Conservation (phyloP, 2,113 vertebrate genomes). For the Boleophthalmus pectinirostris region DNA sequence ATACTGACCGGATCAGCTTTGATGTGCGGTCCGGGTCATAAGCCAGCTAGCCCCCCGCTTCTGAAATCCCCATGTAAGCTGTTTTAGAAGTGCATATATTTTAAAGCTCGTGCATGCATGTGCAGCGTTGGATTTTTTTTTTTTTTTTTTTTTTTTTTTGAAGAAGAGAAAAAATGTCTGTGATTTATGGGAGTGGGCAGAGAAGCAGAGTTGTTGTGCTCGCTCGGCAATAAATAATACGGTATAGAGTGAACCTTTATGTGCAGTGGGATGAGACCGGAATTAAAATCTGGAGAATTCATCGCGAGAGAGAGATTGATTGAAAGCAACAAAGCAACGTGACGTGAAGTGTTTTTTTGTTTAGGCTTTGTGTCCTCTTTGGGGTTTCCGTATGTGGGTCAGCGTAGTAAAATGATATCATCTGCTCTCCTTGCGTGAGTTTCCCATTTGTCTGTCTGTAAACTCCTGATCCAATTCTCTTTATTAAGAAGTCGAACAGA, state of each 20-base stretch:
- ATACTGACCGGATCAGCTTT: slow-evolving; percentile 52
- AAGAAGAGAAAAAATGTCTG: slow-evolving; percentile 25
- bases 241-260: not conserved
- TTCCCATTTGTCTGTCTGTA: no score
- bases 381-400: not conserved
- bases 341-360: not conserved
- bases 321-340: not conserved
- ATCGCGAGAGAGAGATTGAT: not conserved
- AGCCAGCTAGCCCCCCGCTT: slow-evolving; percentile 33
- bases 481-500: not conserved
- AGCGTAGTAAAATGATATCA: not conserved
- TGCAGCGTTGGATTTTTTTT: slow-evolving; percentile 21
- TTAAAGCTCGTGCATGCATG: slow-evolving; percentile 33
- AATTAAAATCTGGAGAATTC: slow-evolving; percentile 1
- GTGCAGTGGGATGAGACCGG: slow-evolving; percentile 10
- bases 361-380: not conserved
- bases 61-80: slow-evolving; percentile 52
- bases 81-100: slow-evolving; percentile 53
- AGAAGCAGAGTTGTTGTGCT: slow-evolving; percentile 24
- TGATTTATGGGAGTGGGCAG: slow-evolving; percentile 34
- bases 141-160: not conserved
- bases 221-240: slow-evolving; percentile 25
- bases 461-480: not conserved
- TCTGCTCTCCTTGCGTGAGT: not conserved
- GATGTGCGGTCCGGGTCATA: slow-evolving; percentile 57